A percentile compares a stretch with the other conserved stretches of the same genome.
Evolutionary conservation across 2,113 vertebrate species (phyloP).

Genomic region (Sprattus sprattus): DNA sequence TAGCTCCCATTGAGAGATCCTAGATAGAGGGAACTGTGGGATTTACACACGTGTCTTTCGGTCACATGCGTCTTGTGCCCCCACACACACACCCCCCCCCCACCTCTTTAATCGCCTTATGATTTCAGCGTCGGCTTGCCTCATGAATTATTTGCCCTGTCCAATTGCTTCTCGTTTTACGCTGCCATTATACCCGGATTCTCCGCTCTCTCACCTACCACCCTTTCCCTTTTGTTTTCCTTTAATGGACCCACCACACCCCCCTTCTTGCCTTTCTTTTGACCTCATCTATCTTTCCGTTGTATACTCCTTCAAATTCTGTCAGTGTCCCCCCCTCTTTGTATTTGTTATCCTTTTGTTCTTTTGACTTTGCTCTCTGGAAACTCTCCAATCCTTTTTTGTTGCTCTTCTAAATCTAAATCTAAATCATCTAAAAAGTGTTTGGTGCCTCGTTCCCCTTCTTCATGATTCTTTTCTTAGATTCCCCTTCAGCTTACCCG

Average conservation of each 20-base stretch:
- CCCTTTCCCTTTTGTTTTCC: slow-evolving; percentile 27
- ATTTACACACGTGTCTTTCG: not conserved
- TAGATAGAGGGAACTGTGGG: not conserved
- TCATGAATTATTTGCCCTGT: slow-evolving; percentile 47
- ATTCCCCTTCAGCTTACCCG: not conserved
- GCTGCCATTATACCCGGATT: slow-evolving; percentile 43
- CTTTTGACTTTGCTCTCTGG: not conserved
- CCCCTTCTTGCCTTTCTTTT: slow-evolving; percentile 25
- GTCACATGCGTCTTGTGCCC: not conserved
- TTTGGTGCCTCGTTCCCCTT: not conserved
- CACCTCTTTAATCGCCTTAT: not conserved
- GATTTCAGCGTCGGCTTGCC: slow-evolving; percentile 33
- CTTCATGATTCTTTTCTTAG: not conserved
- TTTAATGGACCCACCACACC: slow-evolving; percentile 38
- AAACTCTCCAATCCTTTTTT: not conserved
- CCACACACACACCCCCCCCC: not conserved
- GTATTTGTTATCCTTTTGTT: not conserved
- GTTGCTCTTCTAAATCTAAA: too few relatives aligned
- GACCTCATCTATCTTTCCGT: slow-evolving; percentile 28
- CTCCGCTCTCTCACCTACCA: slow-evolving; percentile 34
- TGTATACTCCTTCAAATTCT: not conserved
- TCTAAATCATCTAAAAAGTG: not conserved
- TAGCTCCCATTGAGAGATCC: not conserved
- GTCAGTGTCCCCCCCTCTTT: not conserved
- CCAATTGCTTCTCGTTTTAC: slow-evolving; percentile 44